phyloP scores from a whole-genome alignment of 2,113 vertebrate species.

The Cervus canadensis region DNA sequence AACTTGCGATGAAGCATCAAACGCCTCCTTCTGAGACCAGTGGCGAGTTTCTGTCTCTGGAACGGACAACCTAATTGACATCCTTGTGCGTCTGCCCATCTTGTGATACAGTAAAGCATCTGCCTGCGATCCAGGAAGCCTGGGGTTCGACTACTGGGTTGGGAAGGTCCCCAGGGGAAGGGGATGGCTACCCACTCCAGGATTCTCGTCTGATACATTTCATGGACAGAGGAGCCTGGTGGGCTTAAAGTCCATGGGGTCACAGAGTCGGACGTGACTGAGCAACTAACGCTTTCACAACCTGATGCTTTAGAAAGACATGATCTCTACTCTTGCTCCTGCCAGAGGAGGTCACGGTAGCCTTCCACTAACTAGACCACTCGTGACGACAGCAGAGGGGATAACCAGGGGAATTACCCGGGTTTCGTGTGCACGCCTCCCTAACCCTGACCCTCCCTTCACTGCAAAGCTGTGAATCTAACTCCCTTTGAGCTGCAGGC shows the following conservation, averaged over 20 bases:
- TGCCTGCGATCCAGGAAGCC: neutral
- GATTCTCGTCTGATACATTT: neutral
- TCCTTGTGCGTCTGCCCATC: neutral
- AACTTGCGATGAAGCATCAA: neutral
- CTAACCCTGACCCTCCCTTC: neutral
- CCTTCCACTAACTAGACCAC: neutral
- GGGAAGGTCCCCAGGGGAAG: neutral
- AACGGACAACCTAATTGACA: neutral
- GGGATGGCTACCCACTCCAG: neutral
- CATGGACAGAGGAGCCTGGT: neutral
- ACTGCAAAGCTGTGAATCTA: too few relatives aligned
- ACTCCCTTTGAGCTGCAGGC: neutral
- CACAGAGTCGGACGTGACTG: neutral
- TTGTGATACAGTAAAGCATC: neutral
- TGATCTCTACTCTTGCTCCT: neutral
- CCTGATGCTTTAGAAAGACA: neutral
- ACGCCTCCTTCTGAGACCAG: neutral
- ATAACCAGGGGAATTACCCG: neutral
- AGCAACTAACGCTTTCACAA: neutral
- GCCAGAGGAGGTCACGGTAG: neutral
- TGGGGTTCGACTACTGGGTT: neutral
- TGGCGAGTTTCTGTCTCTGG: fast-evolving
- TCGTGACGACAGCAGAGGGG: neutral
- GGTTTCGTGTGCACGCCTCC: neutral
- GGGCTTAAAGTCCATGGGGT: neutral